phyloP scores from a whole-genome alignment of 2,113 vertebrate genomes.

The Thymallus thymallus region DNA sequence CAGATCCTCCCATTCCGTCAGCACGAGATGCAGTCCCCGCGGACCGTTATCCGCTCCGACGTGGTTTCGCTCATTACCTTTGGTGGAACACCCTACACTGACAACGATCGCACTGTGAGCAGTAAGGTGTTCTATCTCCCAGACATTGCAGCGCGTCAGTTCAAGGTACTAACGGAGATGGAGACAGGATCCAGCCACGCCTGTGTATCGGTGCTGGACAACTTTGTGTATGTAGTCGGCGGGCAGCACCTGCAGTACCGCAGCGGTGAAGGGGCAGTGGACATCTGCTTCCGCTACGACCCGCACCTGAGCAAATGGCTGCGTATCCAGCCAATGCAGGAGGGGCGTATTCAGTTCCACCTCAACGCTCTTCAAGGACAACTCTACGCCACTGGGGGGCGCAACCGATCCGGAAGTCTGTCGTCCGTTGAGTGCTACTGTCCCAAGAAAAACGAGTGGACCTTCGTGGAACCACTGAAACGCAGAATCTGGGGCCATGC shows the following conservation, averaged over 20 bases:
- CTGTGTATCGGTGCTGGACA: constrained; percentile 89
- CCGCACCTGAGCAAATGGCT: constrained; percentile 91
- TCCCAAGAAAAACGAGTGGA: constrained; percentile 90
- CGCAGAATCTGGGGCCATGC: constrained; percentile 96
- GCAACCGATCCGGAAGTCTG: constrained; percentile 91
- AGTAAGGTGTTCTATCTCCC: constrained; percentile 85
- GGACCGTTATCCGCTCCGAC: constrained; percentile 86
- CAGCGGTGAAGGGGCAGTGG: constrained; percentile 91
- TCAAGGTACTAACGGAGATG: constrained; percentile 90
- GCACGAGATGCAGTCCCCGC: constrained; percentile 90
- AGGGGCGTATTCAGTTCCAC: constrained; percentile 96
- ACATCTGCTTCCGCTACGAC: constrained; percentile 89
- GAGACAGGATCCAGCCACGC: constrained; percentile 91
- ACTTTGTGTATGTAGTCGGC: constrained; percentile 92
- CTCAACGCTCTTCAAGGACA: constrained; percentile 81
- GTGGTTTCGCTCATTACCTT: constrained; percentile 85
- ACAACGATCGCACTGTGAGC: constrained; percentile 91
- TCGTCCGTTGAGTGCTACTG: constrained; percentile 92
- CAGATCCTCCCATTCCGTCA: constrained; percentile 96
- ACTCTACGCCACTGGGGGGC: constrained; percentile 91
- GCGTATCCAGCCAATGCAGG: constrained; percentile 90
- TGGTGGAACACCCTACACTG: constrained; percentile 92
- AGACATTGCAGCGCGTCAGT: constrained; percentile 78
- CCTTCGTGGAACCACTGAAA: constrained; percentile 84
- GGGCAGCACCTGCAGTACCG: constrained; percentile 96